Base-by-base conservation (phyloP, 2,797 vertebrate species). In the Pantherophis vulpinus region DNA sequence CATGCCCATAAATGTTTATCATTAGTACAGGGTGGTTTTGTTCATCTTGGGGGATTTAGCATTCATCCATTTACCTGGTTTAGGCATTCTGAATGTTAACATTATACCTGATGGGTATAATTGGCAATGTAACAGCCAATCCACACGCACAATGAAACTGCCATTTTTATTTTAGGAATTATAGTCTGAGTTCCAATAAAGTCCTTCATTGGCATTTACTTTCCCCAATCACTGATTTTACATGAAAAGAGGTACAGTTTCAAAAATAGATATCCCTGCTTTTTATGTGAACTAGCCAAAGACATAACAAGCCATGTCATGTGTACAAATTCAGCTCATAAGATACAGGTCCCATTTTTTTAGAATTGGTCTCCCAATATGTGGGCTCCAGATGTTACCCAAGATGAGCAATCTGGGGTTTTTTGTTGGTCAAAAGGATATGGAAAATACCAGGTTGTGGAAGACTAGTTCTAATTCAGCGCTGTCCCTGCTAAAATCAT, bases 21-120 rank as follows among this genome's bases (percentile, higher is more conserved):
- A 8, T 86, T 66, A 66, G 8, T n/a, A 37, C 42, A 88, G 63
- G 20, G 29, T 91, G 90, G 14, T 54, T 88, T 95, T 91, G 83
- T 66, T 94, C 1, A 59, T 90, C 56, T 90, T 95, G 86, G 88
- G 93, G 94, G 94, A 94, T 3, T 0, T 16, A 91, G 63, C 90
- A 23, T 91, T 90, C 94, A 89, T 94, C 60, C 90, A 86, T 88
- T n/a, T 95, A 60, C 87, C 89, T 95, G 51, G 94, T 95, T 79
- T 91, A 70, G 54, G 29, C 23, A 60, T 59, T n/a, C 66, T 86
- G 37, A 91, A 51, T 70, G 61, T 83, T 86, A 63, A 42, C 29
- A 25, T 66, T 56, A 25, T 79, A 60, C 37, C 54, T 60, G 10
- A 42, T 54, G 13, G 42, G 37, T 32, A 92, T 12, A 29, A 7